Base-by-base conservation (phyloP, 2,888 invertebrate genomes). In the Gisinianus flammeolus region DNA sequence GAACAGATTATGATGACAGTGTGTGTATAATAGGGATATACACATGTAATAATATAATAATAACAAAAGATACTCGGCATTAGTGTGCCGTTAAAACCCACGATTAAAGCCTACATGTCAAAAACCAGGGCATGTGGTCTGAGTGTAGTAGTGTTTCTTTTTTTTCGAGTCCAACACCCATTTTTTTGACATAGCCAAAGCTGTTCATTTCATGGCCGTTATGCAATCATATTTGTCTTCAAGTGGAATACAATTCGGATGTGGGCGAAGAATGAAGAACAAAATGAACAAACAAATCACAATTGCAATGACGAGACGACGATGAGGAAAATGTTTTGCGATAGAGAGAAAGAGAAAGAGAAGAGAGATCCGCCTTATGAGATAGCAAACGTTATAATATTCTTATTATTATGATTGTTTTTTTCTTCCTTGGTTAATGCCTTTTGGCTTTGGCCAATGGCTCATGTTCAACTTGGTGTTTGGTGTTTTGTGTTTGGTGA, bases 101-200 rank as follows among this genome's bases (percentile, higher is more conserved):
- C 77, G 77, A 69, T 62, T 56, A 62, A 77, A 77, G 76, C 77
- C 77, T 70, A 77, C 77, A 70, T 62, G 77, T 77, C 77, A 77
- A 77, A 77, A 77, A 77, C 70, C 77, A 77, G 77, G 77, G 77
- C 77, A 77, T 31, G 77, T 35, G 70, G 70, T 54, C 28, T 58
- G 33, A 56, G 44, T 44, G 44, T 44, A 44, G 16, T 44, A 6
- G 19, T 44, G 19, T 44, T 44, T 44, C 19, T 44, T 2, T 44
- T 12, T 44, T 12, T 44, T 16, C 44, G 58, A 58, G 62, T 70
- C 64, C 77, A 77, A 77, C 77, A 77, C 77, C 77, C 77, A 77
- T 70, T 70, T 70, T 30, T 56, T 68, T n/a, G 35, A 30, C 26
- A 64, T 66, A 66, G 31, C 66, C 30, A 28, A 24, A 62, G 44